phyloP scores from a whole-genome alignment of 2,797 vertebrate genomes.

The Epinephelus malabaricus region DNA sequence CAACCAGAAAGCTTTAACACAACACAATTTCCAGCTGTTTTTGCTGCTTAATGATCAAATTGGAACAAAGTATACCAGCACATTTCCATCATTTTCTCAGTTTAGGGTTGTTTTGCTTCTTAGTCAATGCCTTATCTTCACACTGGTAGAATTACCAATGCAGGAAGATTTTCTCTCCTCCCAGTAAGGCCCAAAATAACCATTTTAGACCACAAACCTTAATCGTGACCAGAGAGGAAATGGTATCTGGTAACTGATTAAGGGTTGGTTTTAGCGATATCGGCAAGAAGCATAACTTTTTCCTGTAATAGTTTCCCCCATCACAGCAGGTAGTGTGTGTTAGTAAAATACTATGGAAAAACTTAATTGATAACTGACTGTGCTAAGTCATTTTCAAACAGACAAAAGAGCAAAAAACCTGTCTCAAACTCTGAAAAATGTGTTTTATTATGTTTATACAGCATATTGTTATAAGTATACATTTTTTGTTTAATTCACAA shows the following conservation, averaged over 20 bases:
- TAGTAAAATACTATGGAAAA: background rate
- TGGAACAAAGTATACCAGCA: background rate
- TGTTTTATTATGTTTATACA: slow-evolving; percentile 86
- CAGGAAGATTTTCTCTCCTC: background rate
- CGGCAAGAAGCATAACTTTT: no score
- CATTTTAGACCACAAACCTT: background rate
- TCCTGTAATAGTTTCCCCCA: background rate
- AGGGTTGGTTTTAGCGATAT: background rate
- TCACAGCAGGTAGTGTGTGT: background rate
- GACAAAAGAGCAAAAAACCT: background rate
- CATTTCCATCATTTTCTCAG: no score
- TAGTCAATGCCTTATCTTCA: background rate
- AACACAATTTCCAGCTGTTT: background rate
- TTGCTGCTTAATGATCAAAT: background rate
- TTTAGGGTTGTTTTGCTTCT: background rate
- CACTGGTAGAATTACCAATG: background rate
- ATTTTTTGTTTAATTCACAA: slow-evolving; percentile 83
- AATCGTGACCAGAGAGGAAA: background rate
- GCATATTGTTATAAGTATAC: slow-evolving; percentile 87
- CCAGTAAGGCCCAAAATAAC: rapidly evolving
- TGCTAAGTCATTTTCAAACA: background rate
- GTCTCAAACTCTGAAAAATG: slow-evolving; percentile 85
- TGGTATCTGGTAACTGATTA: background rate
- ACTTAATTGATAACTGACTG: background rate
- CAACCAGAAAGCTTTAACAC: background rate